phyloP scores from a whole-genome alignment of 1,140 invertebrate genomes.

The Sycobia sp. region DNA sequence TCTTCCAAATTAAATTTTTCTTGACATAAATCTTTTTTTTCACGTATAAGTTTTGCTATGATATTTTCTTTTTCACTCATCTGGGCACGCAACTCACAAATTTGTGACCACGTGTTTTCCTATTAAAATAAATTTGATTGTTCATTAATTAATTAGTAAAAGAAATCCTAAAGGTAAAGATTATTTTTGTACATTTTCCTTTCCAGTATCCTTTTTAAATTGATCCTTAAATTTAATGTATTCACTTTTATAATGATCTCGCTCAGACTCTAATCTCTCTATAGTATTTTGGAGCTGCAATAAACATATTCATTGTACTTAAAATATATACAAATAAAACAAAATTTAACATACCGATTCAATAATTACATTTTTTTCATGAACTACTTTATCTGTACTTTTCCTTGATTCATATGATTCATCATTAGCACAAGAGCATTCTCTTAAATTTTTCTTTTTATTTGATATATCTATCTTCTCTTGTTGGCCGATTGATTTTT shows the following conservation, averaged over 20 bases:
- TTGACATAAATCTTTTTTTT: slow-evolving; percentile 53
- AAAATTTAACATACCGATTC: slow-evolving; percentile 23
- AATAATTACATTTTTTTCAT: slow-evolving; percentile 29
- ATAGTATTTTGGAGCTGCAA: slow-evolving; percentile 49
- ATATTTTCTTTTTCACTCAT: slow-evolving; percentile 55
- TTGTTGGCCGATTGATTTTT: background rate
- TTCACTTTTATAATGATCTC: slow-evolving; percentile 62
- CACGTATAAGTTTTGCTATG: slow-evolving; percentile 54
- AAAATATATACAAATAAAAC: slow-evolving; percentile 3
- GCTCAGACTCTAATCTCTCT: slow-evolving; percentile 56
- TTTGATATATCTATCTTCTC: background rate
- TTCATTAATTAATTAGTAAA: no score
- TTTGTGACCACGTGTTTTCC: slow-evolving; percentile 40
- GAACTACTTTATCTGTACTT: slow-evolving; percentile 7
- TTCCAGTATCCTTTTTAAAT: slow-evolving; percentile 45
- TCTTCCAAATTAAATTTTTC: slow-evolving; percentile 58
- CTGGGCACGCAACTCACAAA: slow-evolving; percentile 51
- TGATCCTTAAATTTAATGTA: slow-evolving; percentile 58
- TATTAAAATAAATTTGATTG: slow-evolving; percentile 39
- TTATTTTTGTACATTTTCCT: slow-evolving; percentile 53
- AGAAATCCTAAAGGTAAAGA: background rate
- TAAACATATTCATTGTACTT: background rate
- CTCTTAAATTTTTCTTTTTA: background rate
- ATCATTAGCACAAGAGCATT: background rate
- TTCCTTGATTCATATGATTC: no score